Percentiles rank a stretch among this genome's conserved stretches.
Conservation (phyloP, 2,113 vertebrate genomes). For the Rhineura floridana region DNA sequence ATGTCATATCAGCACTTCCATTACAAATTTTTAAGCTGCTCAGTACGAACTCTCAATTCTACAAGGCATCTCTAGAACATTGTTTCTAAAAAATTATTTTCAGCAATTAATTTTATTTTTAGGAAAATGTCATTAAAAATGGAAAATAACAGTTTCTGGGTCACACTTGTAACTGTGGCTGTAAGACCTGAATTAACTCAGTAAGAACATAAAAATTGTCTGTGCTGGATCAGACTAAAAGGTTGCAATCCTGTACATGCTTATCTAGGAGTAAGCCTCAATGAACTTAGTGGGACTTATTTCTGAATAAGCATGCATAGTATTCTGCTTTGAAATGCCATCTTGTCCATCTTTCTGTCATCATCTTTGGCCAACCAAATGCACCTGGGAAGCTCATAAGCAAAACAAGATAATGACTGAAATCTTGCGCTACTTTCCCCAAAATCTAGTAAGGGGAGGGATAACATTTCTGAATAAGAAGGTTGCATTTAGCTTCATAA, state of each 20-base stretch:
- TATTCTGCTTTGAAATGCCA: background rate
- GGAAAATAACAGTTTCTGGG: background rate
- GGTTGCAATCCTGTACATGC: background rate
- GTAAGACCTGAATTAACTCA: background rate
- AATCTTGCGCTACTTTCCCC: background rate
- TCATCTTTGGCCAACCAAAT: background rate
- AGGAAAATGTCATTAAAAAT: constrained; percentile 8
- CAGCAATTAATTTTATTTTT: background rate
- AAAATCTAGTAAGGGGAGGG: background rate
- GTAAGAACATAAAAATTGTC: background rate
- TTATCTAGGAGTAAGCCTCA: background rate
- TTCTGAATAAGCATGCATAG: background rate
- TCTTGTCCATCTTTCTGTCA: background rate
- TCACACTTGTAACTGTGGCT: background rate
- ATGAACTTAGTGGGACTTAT: background rate
- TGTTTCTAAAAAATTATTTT: background rate
- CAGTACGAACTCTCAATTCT: constrained; percentile 17
- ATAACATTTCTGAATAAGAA: background rate
- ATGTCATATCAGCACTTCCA: constrained; percentile 32
- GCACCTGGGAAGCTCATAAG: background rate
- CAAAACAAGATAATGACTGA: background rate
- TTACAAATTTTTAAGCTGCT: constrained; percentile 31
- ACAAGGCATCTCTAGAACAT: background rate
- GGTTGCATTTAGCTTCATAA: no score
- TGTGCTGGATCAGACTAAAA: background rate